Conservation (phyloP, 2,113 vertebrate genomes). For the Scomber scombrus region DNA sequence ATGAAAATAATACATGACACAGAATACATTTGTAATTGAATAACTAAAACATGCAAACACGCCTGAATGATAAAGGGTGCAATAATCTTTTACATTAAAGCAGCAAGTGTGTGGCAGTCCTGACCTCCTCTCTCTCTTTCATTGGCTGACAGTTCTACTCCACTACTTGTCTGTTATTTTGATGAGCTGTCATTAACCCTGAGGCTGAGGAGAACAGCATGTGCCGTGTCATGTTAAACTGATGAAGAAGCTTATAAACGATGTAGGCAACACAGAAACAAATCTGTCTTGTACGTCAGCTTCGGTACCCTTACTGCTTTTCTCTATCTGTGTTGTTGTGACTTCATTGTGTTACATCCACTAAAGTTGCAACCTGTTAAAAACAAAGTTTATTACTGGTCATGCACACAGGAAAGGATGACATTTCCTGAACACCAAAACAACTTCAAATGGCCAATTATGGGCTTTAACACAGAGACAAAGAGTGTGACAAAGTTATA, state of each 20-base stretch:
- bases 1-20: neutral
- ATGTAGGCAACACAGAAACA: constrained; percentile 12
- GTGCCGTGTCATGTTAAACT: neutral
- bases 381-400: neutral
- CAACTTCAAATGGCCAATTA: neutral
- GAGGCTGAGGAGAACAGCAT: constrained; percentile 19
- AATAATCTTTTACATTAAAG: neutral
- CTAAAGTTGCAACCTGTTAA: too few relatives aligned
- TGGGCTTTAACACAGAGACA: neutral
- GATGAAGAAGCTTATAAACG: constrained; percentile 16
- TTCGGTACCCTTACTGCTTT: neutral
- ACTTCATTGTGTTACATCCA: neutral
- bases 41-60: neutral
- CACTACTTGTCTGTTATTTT: constrained; percentile 27
- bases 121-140: neutral
- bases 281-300: neutral
- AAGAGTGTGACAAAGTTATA: neutral
- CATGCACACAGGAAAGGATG: constrained; percentile 1
- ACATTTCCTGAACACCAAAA: neutral
- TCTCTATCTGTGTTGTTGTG: too few relatives aligned
- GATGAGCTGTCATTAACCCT: constrained; percentile 37
- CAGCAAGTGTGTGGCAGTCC: neutral
- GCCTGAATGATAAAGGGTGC: neutral
- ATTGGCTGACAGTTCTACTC: neutral
- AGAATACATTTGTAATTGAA: too few relatives aligned